A percentile compares a stretch with the other conserved stretches of the same genome.
Conservation (phyloP, 2,888 invertebrate species). For the Galerucella pusilla region DNA sequence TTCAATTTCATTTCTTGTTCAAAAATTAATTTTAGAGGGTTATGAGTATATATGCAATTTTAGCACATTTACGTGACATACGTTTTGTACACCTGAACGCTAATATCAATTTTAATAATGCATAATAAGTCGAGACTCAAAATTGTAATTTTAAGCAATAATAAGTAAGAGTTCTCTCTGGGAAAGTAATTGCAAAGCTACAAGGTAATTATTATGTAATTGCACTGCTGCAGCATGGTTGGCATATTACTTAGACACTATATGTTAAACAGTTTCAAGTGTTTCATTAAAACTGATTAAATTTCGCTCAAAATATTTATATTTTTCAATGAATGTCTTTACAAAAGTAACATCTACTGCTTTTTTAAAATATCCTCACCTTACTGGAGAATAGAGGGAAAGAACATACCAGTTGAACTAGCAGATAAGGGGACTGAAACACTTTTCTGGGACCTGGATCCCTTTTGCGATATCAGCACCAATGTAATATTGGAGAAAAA, state of each 20-base stretch:
- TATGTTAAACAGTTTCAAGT: conserved; percentile 62
- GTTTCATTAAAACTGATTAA: conserved; percentile 59
- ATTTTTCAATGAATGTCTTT: no score
- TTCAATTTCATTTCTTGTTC: not conserved
- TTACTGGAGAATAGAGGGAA: no score
- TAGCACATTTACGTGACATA: not conserved
- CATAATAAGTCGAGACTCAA: conserved; percentile 18
- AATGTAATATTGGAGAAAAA: no score
- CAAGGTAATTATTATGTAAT: conserved; percentile 49
- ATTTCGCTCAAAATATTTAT: no score
- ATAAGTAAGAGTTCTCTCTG: conserved; percentile 33
- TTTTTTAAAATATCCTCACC: no score
- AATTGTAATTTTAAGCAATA: conserved; percentile 38
- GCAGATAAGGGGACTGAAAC: no score
- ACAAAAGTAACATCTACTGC: no score
- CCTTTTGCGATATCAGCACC: no score
- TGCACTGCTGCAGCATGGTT: conserved; percentile 40
- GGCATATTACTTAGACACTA: conserved; percentile 51
- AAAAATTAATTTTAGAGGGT: not conserved
- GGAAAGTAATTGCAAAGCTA: conserved; percentile 44
- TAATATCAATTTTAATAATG: conserved; percentile 6
- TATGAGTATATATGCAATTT: not conserved
- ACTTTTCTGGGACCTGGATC: no score
- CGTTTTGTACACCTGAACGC: conserved; percentile 1
- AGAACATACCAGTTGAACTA: no score